A percentile compares a stretch with the other conserved stretches of the same genome.
These are phyloP conservation scores for Zaprionus ghesquierei DNA, from an alignment of 1,140 invertebrate genomes.

Conservation along the genomic window DNA sequence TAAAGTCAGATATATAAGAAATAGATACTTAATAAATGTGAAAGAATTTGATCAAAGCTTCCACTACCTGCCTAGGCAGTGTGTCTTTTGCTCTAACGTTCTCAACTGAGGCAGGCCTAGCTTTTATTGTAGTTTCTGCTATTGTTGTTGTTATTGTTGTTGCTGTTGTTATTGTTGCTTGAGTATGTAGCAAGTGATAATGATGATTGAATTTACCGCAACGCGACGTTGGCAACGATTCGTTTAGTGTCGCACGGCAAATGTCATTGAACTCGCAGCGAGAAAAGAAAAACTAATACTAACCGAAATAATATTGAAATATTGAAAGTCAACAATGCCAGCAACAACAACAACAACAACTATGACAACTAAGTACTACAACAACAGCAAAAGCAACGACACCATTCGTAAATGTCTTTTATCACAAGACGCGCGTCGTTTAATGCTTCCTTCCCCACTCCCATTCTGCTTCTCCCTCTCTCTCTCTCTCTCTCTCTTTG, in stretches of 20 bases:
- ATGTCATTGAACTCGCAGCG: slow-evolving; percentile 61
- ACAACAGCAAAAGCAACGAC: not conserved
- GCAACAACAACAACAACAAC: not conserved
- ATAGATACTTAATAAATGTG: not conserved
- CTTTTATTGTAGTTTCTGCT: not conserved
- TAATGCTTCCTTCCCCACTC: not conserved
- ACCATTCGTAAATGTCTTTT: slow-evolving; percentile 35
- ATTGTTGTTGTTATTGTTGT: not conserved
- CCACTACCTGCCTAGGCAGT: not conserved
- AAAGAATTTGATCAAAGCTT: not conserved
- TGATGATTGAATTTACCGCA: slow-evolving; percentile 72
- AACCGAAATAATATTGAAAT: slow-evolving; percentile 67
- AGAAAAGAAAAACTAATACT: slow-evolving; percentile 8
- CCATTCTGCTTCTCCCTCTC: not conserved
- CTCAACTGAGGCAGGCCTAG: not conserved
- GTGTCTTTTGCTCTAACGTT: not conserved
- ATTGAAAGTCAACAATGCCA: slow-evolving; percentile 47
- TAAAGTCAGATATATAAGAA: not conserved
- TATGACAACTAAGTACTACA: not conserved
- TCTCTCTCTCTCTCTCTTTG: not conserved
- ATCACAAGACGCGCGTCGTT: slow-evolving; percentile 29
- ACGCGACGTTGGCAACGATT: slow-evolving; percentile 37
- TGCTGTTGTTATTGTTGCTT: not conserved
- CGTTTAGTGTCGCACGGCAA: slow-evolving; percentile 43
- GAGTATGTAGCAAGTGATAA: slow-evolving; percentile 47